These are phyloP conservation scores for Dioctria rufipes DNA, from an alignment of 2,888 invertebrate species.

Conservation along the genomic window DNA sequence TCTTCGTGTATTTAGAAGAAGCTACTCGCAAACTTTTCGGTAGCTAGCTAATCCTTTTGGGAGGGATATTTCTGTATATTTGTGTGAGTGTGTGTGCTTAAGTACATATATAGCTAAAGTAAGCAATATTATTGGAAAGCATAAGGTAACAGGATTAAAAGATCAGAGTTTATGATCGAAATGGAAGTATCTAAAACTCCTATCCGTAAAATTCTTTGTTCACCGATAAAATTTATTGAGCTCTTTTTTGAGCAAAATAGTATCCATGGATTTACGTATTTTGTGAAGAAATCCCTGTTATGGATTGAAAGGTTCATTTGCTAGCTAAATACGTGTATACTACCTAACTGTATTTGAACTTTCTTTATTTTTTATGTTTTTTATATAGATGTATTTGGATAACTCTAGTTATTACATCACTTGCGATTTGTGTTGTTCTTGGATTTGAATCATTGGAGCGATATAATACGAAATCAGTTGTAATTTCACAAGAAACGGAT, in stretches of 20 bases:
- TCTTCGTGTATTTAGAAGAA: no score
- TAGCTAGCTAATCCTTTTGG: no score
- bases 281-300: constrained; percentile 62
- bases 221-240: constrained; percentile 59
- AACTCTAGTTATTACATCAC: constrained; percentile 63
- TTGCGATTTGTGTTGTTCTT: constrained; percentile 65
- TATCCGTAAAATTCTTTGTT: background rate
- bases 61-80: no score
- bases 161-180: no score
- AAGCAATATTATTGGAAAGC: no score
- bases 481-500: constrained; percentile 68
- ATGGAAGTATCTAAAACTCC: no score
- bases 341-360: no score
- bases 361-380: background rate
- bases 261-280: constrained; percentile 67
- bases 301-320: constrained; percentile 63
- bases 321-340: no score
- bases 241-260: constrained; percentile 66
- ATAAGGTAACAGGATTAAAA: no score
- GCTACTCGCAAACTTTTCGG: no score
- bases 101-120: no score
- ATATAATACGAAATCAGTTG: constrained; percentile 67
- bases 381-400: constrained; percentile 65
- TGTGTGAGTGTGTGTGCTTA: no score
- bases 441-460: constrained; percentile 67